Evolutionary conservation across 2,113 vertebrate species (phyloP).

Genomic region (Lepus europaeus): DNA sequence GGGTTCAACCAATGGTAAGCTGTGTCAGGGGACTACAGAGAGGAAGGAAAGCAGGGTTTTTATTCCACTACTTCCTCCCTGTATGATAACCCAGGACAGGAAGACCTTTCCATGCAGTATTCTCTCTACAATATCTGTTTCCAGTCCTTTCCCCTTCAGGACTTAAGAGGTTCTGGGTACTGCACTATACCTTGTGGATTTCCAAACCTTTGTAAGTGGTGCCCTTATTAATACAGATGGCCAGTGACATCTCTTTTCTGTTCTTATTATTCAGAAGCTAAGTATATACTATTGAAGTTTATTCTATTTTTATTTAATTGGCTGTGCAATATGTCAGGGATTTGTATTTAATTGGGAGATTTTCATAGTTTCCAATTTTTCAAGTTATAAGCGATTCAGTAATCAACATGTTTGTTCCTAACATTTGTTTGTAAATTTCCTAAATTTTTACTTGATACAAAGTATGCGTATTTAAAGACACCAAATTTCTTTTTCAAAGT

Average conservation of each 20-base stretch:
- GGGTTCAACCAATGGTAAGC: background rate
- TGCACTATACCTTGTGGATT: background rate
- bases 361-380: background rate
- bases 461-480: conserved; percentile 43
- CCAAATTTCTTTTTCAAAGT: background rate
- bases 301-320: background rate
- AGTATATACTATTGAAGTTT: background rate
- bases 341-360: background rate
- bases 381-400: conserved; percentile 14
- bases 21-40: too few relatives aligned
- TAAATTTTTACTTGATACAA: background rate
- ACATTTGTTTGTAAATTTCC: background rate
- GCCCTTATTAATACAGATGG: background rate
- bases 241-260: background rate
- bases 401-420: background rate
- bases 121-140: background rate
- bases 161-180: background rate
- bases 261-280: background rate
- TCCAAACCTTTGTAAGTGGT: background rate
- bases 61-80: background rate
- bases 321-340: background rate
- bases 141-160: background rate
- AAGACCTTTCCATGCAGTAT: background rate
- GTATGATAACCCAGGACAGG: background rate
- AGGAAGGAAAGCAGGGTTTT: background rate